Percentiles rank a stretch among this genome's conserved stretches.
Evolutionary conservation across 92 coral and sea anemone genomes (phyloP).

Genomic region (Porites rus): DNA sequence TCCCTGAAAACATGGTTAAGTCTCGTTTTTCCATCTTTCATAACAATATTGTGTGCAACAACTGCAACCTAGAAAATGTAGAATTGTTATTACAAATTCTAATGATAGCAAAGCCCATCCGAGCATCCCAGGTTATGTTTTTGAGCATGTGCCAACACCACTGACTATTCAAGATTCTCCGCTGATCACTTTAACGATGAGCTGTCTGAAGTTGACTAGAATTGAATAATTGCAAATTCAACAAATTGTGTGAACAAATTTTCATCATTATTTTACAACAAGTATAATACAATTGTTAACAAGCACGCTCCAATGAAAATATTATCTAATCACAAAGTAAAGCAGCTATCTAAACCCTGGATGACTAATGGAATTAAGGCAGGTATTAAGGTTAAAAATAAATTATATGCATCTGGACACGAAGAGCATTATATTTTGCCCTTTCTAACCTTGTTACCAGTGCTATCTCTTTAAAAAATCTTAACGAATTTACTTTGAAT

Average conservation of each 20-base stretch:
- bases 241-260: background rate
- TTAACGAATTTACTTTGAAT: too few species aligned
- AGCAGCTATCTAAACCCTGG: too few species aligned
- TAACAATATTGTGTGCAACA: constrained; percentile 36
- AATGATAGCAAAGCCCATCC: constrained; percentile 27
- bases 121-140: constrained; percentile 23
- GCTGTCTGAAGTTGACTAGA: constrained; percentile 41
- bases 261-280: background rate
- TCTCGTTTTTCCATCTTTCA: constrained; percentile 17
- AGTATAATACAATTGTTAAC: constrained; percentile 38
- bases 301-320: constrained; percentile 40
- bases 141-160: constrained; percentile 6
- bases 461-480: too few species aligned
- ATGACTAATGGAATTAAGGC: too few species aligned
- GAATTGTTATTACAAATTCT: constrained; percentile 27
- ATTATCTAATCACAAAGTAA: too few species aligned
- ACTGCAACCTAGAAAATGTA: constrained; percentile 43
- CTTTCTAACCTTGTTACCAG: too few species aligned
- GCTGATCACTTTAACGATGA: constrained; percentile 47
- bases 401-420: too few species aligned
- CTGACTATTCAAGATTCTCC: constrained; percentile 56
- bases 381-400: too few species aligned
- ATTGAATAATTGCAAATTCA: constrained; percentile 8
- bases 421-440: too few species aligned
- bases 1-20: constrained; percentile 19